Evolutionary conservation across 2,113 vertebrate genomes (phyloP).

Genomic region (Athene cunicularia): DNA sequence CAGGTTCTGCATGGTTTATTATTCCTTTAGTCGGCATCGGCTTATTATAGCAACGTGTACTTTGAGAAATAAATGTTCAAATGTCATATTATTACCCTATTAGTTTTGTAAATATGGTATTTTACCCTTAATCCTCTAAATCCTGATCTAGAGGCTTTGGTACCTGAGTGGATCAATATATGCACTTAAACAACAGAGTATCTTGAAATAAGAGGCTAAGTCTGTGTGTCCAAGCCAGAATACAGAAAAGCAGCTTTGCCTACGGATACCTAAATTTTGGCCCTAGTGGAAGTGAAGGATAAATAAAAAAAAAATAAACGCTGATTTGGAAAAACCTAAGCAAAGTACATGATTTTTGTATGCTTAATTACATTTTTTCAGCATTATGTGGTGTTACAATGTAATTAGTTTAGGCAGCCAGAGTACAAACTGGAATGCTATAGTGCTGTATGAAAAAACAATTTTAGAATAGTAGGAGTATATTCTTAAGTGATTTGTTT

Average conservation of each 20-base stretch:
- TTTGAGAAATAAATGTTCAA: neutral
- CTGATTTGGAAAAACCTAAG: neutral
- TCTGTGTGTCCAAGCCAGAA: neutral
- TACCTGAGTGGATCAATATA: neutral
- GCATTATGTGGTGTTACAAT: neutral
- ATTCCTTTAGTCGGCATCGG: neutral
- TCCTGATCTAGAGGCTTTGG: neutral
- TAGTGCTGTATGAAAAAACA: constrained; percentile 25
- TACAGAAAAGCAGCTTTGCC: neutral
- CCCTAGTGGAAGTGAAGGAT: neutral
- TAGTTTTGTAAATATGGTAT: neutral
- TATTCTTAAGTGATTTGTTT: constrained; percentile 71
- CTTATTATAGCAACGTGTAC: neutral
- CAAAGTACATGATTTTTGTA: neutral
- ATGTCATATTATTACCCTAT: neutral
- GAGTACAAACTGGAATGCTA: neutral
- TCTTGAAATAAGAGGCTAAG: neutral
- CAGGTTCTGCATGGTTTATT: accelerated
- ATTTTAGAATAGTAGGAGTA: constrained; percentile 17
- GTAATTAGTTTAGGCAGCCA: neutral
- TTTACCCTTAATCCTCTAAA: neutral
- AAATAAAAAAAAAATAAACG: neutral
- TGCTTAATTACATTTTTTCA: neutral
- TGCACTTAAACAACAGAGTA: neutral
- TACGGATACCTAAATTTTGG: neutral